Conservation (phyloP, 2,888 invertebrate genomes). For the Nephrotoma flavescens region DNA sequence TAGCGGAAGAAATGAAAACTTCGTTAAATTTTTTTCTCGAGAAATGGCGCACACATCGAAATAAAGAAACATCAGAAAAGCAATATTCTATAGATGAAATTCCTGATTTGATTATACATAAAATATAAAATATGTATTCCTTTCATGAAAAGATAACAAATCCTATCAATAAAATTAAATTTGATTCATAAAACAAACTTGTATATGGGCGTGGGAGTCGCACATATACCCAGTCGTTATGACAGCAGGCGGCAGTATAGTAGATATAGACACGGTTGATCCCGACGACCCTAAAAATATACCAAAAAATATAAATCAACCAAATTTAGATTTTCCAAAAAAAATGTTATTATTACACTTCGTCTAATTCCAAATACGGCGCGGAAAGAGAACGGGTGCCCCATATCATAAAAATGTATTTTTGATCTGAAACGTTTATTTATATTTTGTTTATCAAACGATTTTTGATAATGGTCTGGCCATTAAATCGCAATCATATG, state of each 20-base stretch:
- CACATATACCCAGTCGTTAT: background rate
- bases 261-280: background rate
- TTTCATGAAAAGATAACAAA: background rate
- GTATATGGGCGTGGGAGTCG: background rate
- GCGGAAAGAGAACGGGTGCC: too few species aligned
- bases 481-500: too few species aligned
- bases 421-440: too few species aligned
- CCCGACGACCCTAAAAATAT: background rate
- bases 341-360: too few species aligned
- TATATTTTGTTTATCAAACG: too few species aligned
- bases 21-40: background rate
- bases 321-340: background rate
- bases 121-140: background rate
- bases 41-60: background rate
- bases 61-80: background rate
- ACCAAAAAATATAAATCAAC: background rate
- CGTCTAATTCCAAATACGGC: too few species aligned
- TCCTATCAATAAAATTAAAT: background rate
- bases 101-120: background rate
- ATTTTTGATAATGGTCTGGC: too few species aligned
- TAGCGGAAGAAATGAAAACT: background rate
- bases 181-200: background rate
- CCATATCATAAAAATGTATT: too few species aligned
- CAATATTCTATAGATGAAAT: background rate
- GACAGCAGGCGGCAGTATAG: background rate